Base-by-base conservation (phyloP, 2,113 vertebrate genomes). In the Eudorcas thomsonii region DNA sequence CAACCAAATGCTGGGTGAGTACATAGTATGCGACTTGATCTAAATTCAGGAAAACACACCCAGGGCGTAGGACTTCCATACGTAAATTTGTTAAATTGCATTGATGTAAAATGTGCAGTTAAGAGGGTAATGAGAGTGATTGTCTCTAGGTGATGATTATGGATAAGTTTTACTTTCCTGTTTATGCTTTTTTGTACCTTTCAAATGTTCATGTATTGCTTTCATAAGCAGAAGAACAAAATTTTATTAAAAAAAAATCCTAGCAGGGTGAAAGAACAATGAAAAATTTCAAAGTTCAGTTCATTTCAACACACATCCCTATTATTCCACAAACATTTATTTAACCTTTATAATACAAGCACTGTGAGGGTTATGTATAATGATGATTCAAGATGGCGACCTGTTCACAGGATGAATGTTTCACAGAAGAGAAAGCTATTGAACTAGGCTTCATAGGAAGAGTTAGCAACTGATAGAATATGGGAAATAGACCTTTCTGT, bases 31-130 rank as follows among this genome's bases (percentile, higher is more conserved):
- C 43, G 94, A 88, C 92, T 98, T 95, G 83, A 95, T 96, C 96
- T 98, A 96, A 98, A 98, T 98, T 98, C 74, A 90, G 95, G 59
- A 95, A 94, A 94, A 94, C 36, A 50, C n/a, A 74, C 62, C 80
- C 84, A 92, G 94, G 74, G 95, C 10, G 48, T 98, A 92, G 97
- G 84, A 92, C 74, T 96, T 95, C 48, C 85, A 89, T 64, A 96
- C 33, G 26, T 62, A 94, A 91, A 96, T 92, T 93, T 87, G 59
- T 89, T 96, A 97, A 98, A 97, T 96, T 98, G 94, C 74, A 52
- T 90, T 90, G 88, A 94, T 84, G 88, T 95, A 88, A 96, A 96
- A 90, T 97, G 96, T 95, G 57, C 90, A 96, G 78, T 96, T 97
- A 96, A 91, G 96, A 96, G 92, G 62, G 25, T 96, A 96, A 97